Conservation (phyloP, 92 coral and sea anemone genomes). For the Epizoanthus stellaris region DNA sequence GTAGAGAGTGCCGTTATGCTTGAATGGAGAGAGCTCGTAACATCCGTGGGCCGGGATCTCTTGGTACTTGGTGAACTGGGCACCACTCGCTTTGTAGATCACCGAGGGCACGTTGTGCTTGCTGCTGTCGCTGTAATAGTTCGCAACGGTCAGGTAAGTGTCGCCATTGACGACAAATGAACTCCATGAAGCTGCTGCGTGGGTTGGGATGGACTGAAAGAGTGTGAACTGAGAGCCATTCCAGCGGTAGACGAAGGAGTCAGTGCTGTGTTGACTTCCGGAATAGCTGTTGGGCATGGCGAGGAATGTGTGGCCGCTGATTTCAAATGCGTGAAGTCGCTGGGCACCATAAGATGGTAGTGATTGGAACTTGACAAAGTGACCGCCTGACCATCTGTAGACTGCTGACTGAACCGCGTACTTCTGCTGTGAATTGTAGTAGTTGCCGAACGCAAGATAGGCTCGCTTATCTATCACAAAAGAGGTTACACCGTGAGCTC, state of each 20-base stretch:
- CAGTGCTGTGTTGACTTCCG: background rate
- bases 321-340: background rate
- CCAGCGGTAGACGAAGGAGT: conserved; percentile 22
- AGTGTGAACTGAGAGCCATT: background rate
- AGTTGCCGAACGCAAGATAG: no score
- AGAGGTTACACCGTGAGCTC: no score
- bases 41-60: background rate
- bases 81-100: background rate
- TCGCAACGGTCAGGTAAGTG: no score
- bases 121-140: background rate
- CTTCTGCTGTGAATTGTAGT: background rate
- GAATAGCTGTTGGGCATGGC: no score
- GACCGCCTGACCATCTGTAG: background rate
- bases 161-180: no score
- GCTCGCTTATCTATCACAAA: background rate
- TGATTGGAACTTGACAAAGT: conserved; percentile 8
- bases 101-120: background rate
- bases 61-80: no score
- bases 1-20: background rate
- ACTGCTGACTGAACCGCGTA: conserved; percentile 4
- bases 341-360: background rate
- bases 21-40: background rate
- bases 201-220: conserved; percentile 30
- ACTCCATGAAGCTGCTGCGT: background rate
- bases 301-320: background rate